Evolutionary conservation across 2,888 invertebrate species (phyloP), one percentile per base, ranked within the genome.

Genomic region (Dryomyza anilis): DNA sequence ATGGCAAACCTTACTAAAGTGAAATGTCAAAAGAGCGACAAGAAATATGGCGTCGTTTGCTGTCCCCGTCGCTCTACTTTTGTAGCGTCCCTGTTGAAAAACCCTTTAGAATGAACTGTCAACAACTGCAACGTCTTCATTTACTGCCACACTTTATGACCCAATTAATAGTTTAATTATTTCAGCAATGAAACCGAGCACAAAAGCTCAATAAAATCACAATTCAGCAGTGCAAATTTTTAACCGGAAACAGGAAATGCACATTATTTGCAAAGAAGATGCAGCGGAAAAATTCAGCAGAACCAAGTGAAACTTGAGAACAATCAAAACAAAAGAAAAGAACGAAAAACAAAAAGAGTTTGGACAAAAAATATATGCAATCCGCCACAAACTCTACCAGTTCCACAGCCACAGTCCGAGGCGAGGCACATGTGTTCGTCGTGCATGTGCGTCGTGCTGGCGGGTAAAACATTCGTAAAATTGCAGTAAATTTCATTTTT

Each of bases 401-500:
- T 39, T 16, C n/a, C 43, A 43, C 43, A 7, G n/a, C 16, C 16
- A n/a, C n/a, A 43, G 8, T 8, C n/a, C 29, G 10, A n/a, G n/a
- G 14, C 5, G n/a, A n/a, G n/a, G 25, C 30, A 36, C 39, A 21
- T 33, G 55, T 43, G 43, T 57, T 25, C 29, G 53, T 16, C 21
- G n/a, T 39, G 27, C 19, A 19, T 45, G 45, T 45, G 21, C 19
- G 45, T 25, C 25, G n/a, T 27, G 29, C 46, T 29, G n/a, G 27
- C 2, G 19, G 19, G 36, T 50, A 60, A 60, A 60, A 60, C 50
- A 56, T 65, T 48, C 61, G 55, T 45, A 48, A 30, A 59, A 66
- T 63, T 63, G 59, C 53, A 67, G 64, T 66, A 63, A 66, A 66
- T 66, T 63, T 57, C 45, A 57, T 64, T 67, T 64, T 64, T 67